phyloP scores from a whole-genome alignment of 2,797 vertebrate species.

The Acestrorhynchus altus region DNA sequence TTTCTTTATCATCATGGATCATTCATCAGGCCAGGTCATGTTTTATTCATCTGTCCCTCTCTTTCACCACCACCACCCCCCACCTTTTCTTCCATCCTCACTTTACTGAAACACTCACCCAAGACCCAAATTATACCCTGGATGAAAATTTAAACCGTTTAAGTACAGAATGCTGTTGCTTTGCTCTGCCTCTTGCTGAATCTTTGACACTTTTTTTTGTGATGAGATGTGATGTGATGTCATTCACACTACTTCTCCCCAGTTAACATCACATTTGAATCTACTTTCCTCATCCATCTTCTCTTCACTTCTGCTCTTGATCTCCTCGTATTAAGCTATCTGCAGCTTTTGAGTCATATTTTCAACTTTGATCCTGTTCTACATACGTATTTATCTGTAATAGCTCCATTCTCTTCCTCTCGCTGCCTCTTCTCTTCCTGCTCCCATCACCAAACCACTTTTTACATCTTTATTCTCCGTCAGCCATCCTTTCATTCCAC shows the following conservation, averaged over 20 bases:
- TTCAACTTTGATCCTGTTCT: background rate
- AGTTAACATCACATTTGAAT: constrained; percentile 24
- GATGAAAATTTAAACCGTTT: constrained; percentile 41
- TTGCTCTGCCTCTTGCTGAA: constrained; percentile 14
- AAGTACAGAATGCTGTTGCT: constrained; percentile 43
- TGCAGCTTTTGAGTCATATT: background rate
- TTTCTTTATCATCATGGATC: constrained; percentile 42
- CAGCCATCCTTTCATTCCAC: background rate
- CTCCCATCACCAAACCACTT: background rate
- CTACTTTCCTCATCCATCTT: constrained; percentile 2
- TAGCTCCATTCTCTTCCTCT: background rate
- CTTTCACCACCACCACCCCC: background rate
- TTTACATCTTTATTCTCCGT: background rate
- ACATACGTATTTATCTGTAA: background rate
- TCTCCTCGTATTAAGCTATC: background rate
- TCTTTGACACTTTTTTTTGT: constrained; percentile 17
- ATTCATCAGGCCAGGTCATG: constrained; percentile 50
- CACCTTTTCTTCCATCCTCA: background rate
- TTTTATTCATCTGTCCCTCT: constrained; percentile 55
- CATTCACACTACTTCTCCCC: constrained; percentile 8
- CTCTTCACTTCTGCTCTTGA: background rate
- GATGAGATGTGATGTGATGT: too few species aligned
- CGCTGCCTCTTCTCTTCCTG: background rate
- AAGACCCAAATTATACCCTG: constrained; percentile 37
- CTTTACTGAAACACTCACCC: constrained; percentile 42